Evolutionary conservation across 2,797 vertebrate genomes (phyloP).

Genomic region (Artibeus lituratus): DNA sequence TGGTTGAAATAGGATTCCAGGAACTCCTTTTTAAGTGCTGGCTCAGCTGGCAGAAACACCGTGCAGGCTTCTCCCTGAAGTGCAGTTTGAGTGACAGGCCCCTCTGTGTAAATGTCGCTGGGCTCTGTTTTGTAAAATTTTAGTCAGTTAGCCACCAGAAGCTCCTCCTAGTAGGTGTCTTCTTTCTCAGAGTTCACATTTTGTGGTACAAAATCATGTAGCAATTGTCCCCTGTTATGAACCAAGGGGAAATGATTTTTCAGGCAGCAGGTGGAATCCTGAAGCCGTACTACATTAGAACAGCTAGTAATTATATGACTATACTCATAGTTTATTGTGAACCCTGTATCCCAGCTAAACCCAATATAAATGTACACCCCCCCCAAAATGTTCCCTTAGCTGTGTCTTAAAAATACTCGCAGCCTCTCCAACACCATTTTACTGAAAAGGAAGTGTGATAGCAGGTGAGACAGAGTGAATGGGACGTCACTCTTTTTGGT

Average conservation of each 20-base stretch:
- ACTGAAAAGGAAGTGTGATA: not conserved
- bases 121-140: not conserved
- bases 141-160: not conserved
- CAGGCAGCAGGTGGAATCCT: not conserved
- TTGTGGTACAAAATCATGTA: not conserved
- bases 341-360: not conserved
- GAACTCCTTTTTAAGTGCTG: not conserved
- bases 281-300: not conserved
- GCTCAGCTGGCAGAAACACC: not conserved
- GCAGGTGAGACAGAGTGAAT: not conserved
- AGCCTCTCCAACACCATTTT: not conserved
- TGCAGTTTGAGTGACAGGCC: not conserved
- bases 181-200: not conserved
- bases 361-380: not conserved
- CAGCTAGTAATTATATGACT: accelerated
- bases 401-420: not conserved
- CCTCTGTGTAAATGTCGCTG: not conserved
- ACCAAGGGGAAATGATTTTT: not conserved
- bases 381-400: not conserved
- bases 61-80: not conserved
- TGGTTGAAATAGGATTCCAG: not conserved
- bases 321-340: not conserved
- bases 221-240: not conserved
- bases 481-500: not conserved
- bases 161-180: not conserved